These are phyloP conservation scores for Microhierax caerulescens DNA, from an alignment of 2,797 vertebrate species.

Conservation along the genomic window DNA sequence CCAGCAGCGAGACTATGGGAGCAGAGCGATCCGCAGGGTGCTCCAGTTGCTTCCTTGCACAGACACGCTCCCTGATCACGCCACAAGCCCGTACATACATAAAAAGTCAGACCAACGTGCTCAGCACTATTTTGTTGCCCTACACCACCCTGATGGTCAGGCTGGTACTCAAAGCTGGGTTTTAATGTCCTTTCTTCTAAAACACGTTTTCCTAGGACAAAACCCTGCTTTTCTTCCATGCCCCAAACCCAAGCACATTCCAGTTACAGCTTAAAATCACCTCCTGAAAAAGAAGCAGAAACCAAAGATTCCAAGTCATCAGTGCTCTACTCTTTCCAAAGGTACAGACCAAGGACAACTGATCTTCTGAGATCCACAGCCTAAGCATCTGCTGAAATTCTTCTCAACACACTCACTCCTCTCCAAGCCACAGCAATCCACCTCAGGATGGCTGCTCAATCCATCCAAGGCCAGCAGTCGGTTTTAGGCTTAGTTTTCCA, in stretches of 20 bases:
- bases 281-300: not conserved
- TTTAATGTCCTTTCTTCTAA: not conserved
- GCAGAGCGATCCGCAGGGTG: not conserved
- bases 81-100: accelerated
- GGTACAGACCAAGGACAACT: not conserved
- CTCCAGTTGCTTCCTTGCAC: not conserved
- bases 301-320: not conserved
- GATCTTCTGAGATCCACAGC: not conserved
- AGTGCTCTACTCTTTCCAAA: not conserved
- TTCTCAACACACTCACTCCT: not conserved
- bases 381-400: not conserved
- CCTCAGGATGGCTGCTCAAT: not conserved
- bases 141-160: not conserved
- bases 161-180: not conserved
- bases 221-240: not conserved
- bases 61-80: accelerated
- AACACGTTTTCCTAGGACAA: not conserved
- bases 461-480: not conserved
- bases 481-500: not conserved
- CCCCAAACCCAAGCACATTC: not conserved
- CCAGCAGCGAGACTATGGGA: not conserved
- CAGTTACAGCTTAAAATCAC: not conserved
- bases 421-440: not conserved
- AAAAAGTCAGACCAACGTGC: accelerated
- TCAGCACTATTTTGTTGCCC: not conserved